Base-by-base conservation (phyloP, 2,113 vertebrate genomes). In the Dipodomys spectabilis region DNA sequence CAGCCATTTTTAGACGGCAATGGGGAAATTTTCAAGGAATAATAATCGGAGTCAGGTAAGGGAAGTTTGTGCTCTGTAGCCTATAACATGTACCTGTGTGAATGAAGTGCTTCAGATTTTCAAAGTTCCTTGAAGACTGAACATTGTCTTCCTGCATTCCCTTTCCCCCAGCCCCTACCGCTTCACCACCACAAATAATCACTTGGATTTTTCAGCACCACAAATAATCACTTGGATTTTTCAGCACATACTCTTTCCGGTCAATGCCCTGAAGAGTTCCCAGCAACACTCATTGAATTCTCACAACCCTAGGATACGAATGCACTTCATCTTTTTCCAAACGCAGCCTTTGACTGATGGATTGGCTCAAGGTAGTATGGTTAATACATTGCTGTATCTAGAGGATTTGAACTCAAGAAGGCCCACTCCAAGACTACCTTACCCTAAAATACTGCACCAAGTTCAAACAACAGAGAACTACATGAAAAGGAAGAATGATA, bases 321-420 rank as follows among this genome's bases (percentile, higher is more conserved):
- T 28, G 69, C 2, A 15, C 19, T 64, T 45, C 23, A 28, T 13
- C 30, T 79, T 75, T 83, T 60, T 78, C 39, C 39, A 39, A 85
- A 90, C 79, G 60, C 72, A 88, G 74, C 23, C 23, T 64, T 57
- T 23, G 11, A 57, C 64, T 67, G 22, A 57, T 11, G 74, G 65
- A 53, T 64, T 68, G 82, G 6, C 20, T 11, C n/a, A 28, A 44
- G 28, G 57, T 7, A 8, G 22, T 69, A 35, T n/a, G 32, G 3
- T 45, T 91, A 44, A 60, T 83, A 81, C 80, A 8, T 77, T 32
- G 32, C 32, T 74, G 45, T 73, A 88, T 6, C 20, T 67, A 32
- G 62, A 68, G 67, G 32, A 72, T 30, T 72, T 90, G 28, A 93
- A 91, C 62, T 82, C 30, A 78, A 11, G 35, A 78, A 94, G 7